Conservation (phyloP, 2,888 invertebrate genomes). For the Tricholauxania praeusta region DNA sequence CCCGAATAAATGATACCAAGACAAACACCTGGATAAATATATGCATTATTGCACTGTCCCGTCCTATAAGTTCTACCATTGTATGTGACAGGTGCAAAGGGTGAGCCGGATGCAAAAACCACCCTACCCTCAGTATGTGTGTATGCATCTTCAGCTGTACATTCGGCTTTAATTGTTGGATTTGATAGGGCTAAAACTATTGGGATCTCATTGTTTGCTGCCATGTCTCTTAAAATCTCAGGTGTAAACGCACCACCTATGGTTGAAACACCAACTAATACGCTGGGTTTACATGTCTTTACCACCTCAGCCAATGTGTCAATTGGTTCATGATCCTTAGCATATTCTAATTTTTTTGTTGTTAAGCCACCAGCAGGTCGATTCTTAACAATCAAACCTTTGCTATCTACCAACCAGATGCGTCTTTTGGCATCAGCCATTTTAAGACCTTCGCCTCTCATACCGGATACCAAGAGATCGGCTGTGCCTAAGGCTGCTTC, state of each 20-base stretch:
- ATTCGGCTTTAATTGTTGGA: conserved; percentile 98
- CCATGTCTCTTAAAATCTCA: conserved; percentile 90
- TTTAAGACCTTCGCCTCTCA: conserved; percentile 85
- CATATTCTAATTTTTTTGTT: conserved; percentile 86
- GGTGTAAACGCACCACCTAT: conserved; percentile 92
- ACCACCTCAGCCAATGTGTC: conserved; percentile 86
- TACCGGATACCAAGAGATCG: conserved; percentile 89
- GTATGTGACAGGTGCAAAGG: conserved; percentile 87
- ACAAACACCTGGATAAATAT: conserved; percentile 97
- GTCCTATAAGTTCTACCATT: conserved; percentile 86
- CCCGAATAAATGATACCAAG: conserved; percentile 91
- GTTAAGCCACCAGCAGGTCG: conserved; percentile 84
- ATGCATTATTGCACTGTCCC: conserved; percentile 98
- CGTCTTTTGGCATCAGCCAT: conserved; percentile 81
- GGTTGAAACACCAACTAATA: conserved; percentile 95
- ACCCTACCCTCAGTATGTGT: conserved; percentile 88
- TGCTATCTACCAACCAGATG: conserved; percentile 97
- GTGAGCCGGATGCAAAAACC: conserved; percentile 97
- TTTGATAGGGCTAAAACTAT: conserved; percentile 98
- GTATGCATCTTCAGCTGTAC: conserved; percentile 98
- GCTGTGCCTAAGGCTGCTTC: conserved; percentile 98
- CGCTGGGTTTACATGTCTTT: conserved; percentile 83
- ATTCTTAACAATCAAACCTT: conserved; percentile 91
- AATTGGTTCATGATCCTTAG: conserved; percentile 81
- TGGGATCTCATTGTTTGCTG: conserved; percentile 82